Evolutionary conservation across 30 jellyfish, hydroid and myxozoan genomes (phyloP).

Genomic region (Aurelia coerulea): DNA sequence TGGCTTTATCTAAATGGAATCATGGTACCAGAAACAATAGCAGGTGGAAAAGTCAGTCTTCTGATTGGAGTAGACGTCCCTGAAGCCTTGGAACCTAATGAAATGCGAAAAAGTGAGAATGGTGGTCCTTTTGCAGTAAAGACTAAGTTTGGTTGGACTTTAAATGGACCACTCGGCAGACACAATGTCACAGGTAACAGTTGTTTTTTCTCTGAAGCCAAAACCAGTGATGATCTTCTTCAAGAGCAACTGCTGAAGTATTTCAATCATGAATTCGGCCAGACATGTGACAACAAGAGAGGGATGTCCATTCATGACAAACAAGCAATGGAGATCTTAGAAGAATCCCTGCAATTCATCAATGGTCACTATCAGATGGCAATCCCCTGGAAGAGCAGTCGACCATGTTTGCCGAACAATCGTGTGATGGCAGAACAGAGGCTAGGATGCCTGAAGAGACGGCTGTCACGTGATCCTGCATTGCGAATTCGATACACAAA

Average conservation of each 20-base stretch:
- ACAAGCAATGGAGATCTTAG: constrained; percentile 28
- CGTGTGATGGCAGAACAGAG: constrained; percentile 41
- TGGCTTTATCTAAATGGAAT: constrained; percentile 1
- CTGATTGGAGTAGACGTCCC: background rate
- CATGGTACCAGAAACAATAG: background rate
- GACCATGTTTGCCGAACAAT: constrained; percentile 45
- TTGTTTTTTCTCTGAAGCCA: constrained; percentile 4
- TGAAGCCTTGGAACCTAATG: background rate
- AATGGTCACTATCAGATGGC: constrained; percentile 34
- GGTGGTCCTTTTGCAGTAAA: background rate
- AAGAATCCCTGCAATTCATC: constrained; percentile 21
- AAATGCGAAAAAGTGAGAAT: background rate
- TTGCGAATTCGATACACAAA: constrained; percentile 3
- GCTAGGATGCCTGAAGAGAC: constrained; percentile 30
- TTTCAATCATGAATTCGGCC: constrained; percentile 34
- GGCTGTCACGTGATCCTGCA: constrained; percentile 14
- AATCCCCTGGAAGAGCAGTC: constrained; percentile 27
- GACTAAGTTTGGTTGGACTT: background rate
- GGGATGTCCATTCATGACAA: constrained; percentile 38
- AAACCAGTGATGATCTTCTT: constrained; percentile 7
- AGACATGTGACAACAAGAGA: constrained; percentile 19
- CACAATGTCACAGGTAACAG: background rate
- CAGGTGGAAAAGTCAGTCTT: background rate
- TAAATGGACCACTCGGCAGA: background rate
- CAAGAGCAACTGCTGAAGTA: constrained; percentile 14